Evolutionary conservation across 2,113 vertebrate genomes (phyloP).

Genomic region (Natator depressus): DNA sequence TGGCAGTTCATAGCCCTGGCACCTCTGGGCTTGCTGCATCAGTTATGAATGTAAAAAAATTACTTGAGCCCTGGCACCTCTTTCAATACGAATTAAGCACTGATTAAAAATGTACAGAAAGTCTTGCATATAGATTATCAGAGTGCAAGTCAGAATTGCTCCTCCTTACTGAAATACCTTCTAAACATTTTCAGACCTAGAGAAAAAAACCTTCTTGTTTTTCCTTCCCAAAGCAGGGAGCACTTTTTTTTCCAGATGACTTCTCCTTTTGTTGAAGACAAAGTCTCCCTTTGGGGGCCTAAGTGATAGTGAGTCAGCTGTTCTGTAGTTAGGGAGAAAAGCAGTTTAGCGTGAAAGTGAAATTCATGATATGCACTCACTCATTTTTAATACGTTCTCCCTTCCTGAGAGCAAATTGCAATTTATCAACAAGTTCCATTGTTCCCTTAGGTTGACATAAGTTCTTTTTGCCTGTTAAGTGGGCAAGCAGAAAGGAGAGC

Average conservation of each 20-base stretch:
- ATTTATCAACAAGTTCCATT: slow-evolving; percentile 26
- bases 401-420: not conserved
- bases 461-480: slow-evolving; percentile 6
- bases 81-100: slow-evolving; percentile 28
- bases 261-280: not conserved
- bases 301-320: slow-evolving; percentile 18
- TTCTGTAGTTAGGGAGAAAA: slow-evolving; percentile 24
- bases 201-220: slow-evolving; percentile 3
- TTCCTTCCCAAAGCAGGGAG: not conserved
- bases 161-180: slow-evolving; percentile 12
- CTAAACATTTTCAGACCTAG: not conserved
- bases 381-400: not conserved
- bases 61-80: too few species aligned
- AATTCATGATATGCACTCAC: not conserved
- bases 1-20: too few species aligned
- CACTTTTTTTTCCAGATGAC: not conserved
- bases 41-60: too few species aligned
- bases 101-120: slow-evolving; percentile 3
- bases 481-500: not conserved
- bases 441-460: slow-evolving; percentile 6
- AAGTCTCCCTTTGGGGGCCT: slow-evolving; percentile 43
- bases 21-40: too few species aligned
- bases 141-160: slow-evolving; percentile 14
- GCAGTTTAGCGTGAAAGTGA: slow-evolving; percentile 6
- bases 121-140: not conserved